Evolutionary conservation across 2,888 invertebrate species (phyloP).

Genomic region (Nemotelus pantherinus): DNA sequence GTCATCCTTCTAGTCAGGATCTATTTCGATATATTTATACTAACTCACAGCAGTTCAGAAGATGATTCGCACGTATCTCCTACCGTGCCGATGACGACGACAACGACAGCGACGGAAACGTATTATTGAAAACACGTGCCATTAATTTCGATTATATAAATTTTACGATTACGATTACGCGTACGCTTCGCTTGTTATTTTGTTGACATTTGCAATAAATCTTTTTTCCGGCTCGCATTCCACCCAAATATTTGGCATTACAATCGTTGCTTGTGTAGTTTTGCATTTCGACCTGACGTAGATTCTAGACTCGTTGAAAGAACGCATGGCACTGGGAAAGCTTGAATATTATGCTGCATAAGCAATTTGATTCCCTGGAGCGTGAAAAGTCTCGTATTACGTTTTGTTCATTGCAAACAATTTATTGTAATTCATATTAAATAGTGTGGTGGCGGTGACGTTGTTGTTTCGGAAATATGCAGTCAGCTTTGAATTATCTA

Average conservation of each 20-base stretch:
- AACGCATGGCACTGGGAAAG: too few relatives aligned
- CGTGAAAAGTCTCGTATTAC: background rate
- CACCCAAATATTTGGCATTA: background rate
- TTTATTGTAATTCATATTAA: conserved; percentile 8
- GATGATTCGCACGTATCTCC: too few relatives aligned
- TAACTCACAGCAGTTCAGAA: too few relatives aligned
- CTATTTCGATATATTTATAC: too few relatives aligned
- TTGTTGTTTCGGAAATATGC: background rate
- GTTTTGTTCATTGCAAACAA: background rate
- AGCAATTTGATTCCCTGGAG: conserved; percentile 6
- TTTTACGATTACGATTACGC: conserved; percentile 35
- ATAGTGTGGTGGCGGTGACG: background rate
- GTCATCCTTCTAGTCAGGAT: too few relatives aligned
- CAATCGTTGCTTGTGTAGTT: too few relatives aligned
- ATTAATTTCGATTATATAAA: conserved; percentile 34
- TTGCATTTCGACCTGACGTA: too few relatives aligned
- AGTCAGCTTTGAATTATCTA: background rate
- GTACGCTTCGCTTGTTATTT: conserved; percentile 3
- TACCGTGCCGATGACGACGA: too few relatives aligned
- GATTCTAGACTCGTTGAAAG: too few relatives aligned
- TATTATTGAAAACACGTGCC: conserved; percentile 3
- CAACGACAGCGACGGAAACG: too few relatives aligned
- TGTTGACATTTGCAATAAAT: conserved; percentile 39
- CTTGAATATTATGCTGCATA: background rate
- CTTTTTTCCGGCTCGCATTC: conserved; percentile 7